Base-by-base conservation (phyloP, 2,888 invertebrate species). In the Deroplatys truncata region DNA sequence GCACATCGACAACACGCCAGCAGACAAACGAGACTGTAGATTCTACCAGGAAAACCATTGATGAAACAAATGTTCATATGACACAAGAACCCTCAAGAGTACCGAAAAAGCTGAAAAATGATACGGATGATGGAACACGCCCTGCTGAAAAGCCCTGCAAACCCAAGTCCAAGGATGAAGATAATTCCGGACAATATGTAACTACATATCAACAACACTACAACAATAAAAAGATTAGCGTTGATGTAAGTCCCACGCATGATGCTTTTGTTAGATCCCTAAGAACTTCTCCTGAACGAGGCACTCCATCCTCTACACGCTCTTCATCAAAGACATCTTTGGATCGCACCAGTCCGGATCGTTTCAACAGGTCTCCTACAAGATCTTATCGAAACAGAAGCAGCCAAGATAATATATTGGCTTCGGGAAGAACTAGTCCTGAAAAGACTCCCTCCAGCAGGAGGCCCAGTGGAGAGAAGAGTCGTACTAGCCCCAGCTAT, bases 181-280 rank as follows among this genome's bases (percentile, higher is more conserved):
- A 88, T 13, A 87, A 86, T n/a, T 82, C 86, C 8, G 91, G 94
- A 5, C 93, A 95, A 90, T 95, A 95, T 92, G 94, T 95, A 91
- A 95, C 96, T 7, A 96, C 96, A 0, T 96, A 96, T 91, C 94
- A 95, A 91, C 93, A 94, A 83, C 95, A 96, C 91, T 96, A 94
- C 91, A 94, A 94, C 87, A 90, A 89, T 31, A 95, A 94, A 91
- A 92, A 93, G 89, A 95, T 96, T 31, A 96, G 95, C 91, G 95
- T 95, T 83, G 96, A 96, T 89, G 94, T 95, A 92, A 97, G 96
- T 92, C 96, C 97, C 0, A 95, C 96, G 1, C 97, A 97, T 92
- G 96, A 97, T 91, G 96, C 96, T 0, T 97, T 97, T 94, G 97
- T 96, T 0, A 95, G 96, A 90, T 96, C 97, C 9, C 93, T 97